These are phyloP conservation scores for Cepphus grylle DNA, from an alignment of 2,113 vertebrate genomes.

Conservation along the genomic window DNA sequence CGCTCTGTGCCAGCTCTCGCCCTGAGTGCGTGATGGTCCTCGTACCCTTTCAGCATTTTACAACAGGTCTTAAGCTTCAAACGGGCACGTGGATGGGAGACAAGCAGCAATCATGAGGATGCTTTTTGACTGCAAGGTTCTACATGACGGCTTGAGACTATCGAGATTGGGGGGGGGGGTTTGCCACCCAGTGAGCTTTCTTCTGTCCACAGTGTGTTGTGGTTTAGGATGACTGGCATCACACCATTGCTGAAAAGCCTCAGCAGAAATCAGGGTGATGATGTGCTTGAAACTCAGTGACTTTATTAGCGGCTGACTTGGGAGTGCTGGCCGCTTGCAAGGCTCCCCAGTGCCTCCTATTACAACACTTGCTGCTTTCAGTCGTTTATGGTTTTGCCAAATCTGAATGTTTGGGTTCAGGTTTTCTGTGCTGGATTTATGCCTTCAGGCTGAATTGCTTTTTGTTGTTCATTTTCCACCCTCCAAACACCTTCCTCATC, in stretches of 20 bases:
- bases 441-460: background rate
- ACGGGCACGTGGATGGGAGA: background rate
- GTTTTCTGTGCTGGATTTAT: background rate
- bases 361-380: background rate
- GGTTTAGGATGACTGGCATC: background rate
- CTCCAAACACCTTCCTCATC: background rate
- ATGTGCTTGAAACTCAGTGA: background rate
- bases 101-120: background rate
- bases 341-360: background rate
- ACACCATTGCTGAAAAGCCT: background rate
- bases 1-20: background rate
- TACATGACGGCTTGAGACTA: background rate
- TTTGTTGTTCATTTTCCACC: background rate
- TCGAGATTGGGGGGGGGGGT: background rate
- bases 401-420: background rate
- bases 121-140: background rate
- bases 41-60: background rate
- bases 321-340: background rate
- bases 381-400: background rate
- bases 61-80: background rate
- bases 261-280: background rate
- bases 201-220: background rate
- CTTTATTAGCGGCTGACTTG: background rate
- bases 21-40: background rate
- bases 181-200: background rate